Percentiles rank a stretch among this genome's conserved stretches.
These are phyloP conservation scores for Austrolebias charrua DNA, from an alignment of 2,797 vertebrate genomes.

Conservation along the genomic window DNA sequence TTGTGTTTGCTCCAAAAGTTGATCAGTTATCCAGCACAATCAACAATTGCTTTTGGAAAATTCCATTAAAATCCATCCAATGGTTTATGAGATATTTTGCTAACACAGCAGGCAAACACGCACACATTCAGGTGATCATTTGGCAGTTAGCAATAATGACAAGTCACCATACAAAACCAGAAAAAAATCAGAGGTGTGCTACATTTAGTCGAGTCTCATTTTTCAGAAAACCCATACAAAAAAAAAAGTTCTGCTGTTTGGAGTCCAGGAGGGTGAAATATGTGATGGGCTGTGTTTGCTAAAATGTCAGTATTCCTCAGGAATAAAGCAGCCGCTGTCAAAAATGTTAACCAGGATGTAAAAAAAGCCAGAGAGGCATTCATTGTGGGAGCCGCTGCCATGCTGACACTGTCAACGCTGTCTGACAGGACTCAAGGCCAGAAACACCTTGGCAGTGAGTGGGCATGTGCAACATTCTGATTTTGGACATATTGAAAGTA, in stretches of 20 bases:
- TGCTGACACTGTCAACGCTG: background rate
- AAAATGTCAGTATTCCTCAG: background rate
- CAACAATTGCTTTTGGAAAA: too few relatives aligned
- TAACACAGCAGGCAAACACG: too few relatives aligned
- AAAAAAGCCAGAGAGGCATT: constrained; percentile 5
- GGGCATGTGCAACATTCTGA: background rate
- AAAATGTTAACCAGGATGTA: constrained; percentile 8
- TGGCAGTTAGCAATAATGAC: too few relatives aligned
- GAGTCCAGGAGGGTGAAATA: background rate
- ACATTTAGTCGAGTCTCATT: background rate
- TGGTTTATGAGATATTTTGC: too few relatives aligned
- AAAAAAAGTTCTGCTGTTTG: background rate
- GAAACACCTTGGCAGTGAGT: background rate
- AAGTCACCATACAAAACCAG: background rate
- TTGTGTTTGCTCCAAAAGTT: too few relatives aligned
- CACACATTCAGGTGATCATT: too few relatives aligned
- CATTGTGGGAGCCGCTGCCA: background rate
- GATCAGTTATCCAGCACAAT: too few relatives aligned
- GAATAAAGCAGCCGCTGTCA: constrained; percentile 13
- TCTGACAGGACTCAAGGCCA: background rate
- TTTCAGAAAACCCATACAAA: background rate
- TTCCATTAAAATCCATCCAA: too few relatives aligned
- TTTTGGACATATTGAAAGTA: background rate
- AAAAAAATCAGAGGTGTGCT: background rate
- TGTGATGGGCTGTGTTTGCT: constrained; percentile 3